Conservation (phyloP, 2,797 vertebrate species). For the Diglossa cyanea region DNA sequence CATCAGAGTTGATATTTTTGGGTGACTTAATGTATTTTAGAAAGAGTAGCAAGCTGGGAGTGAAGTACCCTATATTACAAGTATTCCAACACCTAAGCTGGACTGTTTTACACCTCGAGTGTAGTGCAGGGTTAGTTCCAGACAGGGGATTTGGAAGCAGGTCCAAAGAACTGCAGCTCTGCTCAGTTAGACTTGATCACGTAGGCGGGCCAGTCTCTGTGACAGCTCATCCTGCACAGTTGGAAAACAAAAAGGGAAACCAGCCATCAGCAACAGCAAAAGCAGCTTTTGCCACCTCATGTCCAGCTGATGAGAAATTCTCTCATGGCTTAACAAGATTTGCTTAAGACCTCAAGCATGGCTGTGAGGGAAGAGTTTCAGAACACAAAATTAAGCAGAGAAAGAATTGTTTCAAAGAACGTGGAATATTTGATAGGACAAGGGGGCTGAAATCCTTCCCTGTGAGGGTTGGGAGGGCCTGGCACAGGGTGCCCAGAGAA, state of each 20-base stretch:
- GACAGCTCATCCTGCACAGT: slow-evolving; percentile 74
- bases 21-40: slow-evolving; percentile 46
- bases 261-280: neutral
- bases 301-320: neutral
- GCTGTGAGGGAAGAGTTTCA: neutral
- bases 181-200: slow-evolving; percentile 72
- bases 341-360: neutral
- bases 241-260: neutral
- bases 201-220: slow-evolving; percentile 75
- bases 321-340: neutral
- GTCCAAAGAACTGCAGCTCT: neutral
- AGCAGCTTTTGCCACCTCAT: neutral
- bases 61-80: slow-evolving; percentile 14
- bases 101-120: neutral
- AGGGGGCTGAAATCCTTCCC: neutral
- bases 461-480: neutral
- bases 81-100: slow-evolving; percentile 22
- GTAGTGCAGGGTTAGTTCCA: slow-evolving; percentile 22
- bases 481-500: neutral
- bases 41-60: slow-evolving; percentile 54
- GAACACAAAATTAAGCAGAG: neutral
- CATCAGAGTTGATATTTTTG: neutral
- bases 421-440: neutral
- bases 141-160: neutral
- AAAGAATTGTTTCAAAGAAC: neutral